Base-by-base conservation (phyloP, 2,797 vertebrate species). In the Oophaga sylvatica region DNA sequence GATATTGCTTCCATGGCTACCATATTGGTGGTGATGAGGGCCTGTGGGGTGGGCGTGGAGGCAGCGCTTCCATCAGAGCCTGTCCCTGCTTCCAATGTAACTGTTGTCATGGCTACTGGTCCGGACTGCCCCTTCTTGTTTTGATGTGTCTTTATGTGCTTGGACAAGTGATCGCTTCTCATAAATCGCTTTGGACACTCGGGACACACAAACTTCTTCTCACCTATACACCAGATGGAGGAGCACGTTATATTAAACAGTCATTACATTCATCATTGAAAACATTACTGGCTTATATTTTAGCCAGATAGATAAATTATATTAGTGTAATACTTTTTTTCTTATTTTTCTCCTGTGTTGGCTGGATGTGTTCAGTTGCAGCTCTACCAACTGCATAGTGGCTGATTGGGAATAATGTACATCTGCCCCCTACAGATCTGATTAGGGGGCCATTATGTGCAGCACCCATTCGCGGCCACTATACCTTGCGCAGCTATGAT, bases 141-240 rank as follows among this genome's bases (percentile, higher is more conserved):
- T 90, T 93, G 91, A 93, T 99, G 98, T 88, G 98, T 99, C 93
- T 98, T 98, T 94, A 98, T 95, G 94, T 99, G 97, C 91, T 99
- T 99, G 90, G 98, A 98, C 90, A 99, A 96, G 89, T 99, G 98
- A 91, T 99, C 98, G 59, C 98, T 99, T 79, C 98, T 96, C 98
- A 99, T 99, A 94, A 99, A 99, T 92, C 98, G 97, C 85, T 99
- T 99, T 87, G 97, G 97, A 91, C 98, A 99, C 90, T 99, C 96
- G 0, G 96, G 77, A 83, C 98, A 99, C 4, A 91, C 91, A 92
- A 99, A 99, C 79, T 96, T 97, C 93, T 99, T 99, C 92, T 99
- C 98, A 65, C 98, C 98, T 99, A 91, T 26, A 5, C 17, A 9
- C 13, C 3, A 59, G 13, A 83, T 31, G 70, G 29, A 57, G 5